Evolutionary conservation across 2,888 invertebrate species (phyloP).

Genomic region (Ophraella communa): DNA sequence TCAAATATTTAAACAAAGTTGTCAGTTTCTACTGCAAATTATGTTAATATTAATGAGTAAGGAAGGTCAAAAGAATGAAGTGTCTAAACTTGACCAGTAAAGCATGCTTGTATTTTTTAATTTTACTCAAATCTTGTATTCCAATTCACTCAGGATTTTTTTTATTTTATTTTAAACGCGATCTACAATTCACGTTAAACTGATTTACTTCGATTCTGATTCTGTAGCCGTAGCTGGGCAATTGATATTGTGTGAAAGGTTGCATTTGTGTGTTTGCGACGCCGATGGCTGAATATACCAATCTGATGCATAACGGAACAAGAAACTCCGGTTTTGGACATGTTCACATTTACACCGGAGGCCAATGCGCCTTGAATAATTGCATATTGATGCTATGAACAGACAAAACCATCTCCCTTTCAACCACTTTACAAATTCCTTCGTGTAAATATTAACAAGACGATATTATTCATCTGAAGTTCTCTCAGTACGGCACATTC

Average conservation of each 20-base stretch:
- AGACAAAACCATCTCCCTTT: slow-evolving; percentile 39
- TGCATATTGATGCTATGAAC: slow-evolving; percentile 44
- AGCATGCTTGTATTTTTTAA: too few species aligned
- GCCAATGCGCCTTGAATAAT: slow-evolving; percentile 39
- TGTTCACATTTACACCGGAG: slow-evolving; percentile 30
- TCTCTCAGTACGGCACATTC: slow-evolving; percentile 21
- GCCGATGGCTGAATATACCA: not conserved
- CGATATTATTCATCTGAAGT: slow-evolving; percentile 43
- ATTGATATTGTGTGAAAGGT: not conserved
- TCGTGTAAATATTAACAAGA: slow-evolving; percentile 43
- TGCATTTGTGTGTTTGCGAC: not conserved
- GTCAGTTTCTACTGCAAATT: too few species aligned
- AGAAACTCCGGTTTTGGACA: slow-evolving; percentile 12
- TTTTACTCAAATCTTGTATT: too few species aligned
- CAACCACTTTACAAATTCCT: slow-evolving; percentile 32
- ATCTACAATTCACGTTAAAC: too few species aligned
- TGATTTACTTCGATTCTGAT: too few species aligned
- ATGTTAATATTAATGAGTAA: too few species aligned
- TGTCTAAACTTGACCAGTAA: too few species aligned
- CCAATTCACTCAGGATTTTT: too few species aligned
- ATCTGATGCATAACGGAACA: not conserved
- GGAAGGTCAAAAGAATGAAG: too few species aligned
- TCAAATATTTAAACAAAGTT: too few species aligned
- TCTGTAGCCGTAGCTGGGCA: too few species aligned
- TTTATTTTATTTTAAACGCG: too few species aligned